Evolutionary conservation across 2,113 vertebrate genomes (phyloP).

Genomic region (Holacanthus passer): DNA sequence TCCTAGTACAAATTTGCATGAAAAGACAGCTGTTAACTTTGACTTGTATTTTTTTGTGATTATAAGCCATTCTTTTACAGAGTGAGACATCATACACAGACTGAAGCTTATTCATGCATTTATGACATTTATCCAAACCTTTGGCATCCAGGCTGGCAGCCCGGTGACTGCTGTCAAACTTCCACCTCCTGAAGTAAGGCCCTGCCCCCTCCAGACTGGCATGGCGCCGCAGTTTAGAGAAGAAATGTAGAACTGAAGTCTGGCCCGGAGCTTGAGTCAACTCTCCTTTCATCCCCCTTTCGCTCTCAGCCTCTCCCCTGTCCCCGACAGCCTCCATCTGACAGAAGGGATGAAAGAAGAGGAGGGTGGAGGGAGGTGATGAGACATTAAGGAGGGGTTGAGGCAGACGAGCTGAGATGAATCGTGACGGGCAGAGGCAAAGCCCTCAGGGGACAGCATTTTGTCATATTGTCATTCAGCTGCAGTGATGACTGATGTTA

Average conservation of each 20-base stretch:
- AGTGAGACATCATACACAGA: constrained; percentile 1
- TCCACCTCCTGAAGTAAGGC: constrained; percentile 95
- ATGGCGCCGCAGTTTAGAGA: constrained; percentile 92
- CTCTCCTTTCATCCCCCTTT: constrained; percentile 59
- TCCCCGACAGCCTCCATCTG: constrained; percentile 82
- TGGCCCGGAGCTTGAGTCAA: constrained; percentile 68
- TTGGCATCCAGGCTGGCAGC: constrained; percentile 95
- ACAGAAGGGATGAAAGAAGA: constrained; percentile 32
- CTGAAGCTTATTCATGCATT: neutral
- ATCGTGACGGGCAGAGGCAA: constrained; percentile 41
- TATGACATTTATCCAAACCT: constrained; percentile 83
- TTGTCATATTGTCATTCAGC: constrained; percentile 68
- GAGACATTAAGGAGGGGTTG: constrained; percentile 48
- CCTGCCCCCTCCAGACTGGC: constrained; percentile 94
- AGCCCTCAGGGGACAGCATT: constrained; percentile 52
- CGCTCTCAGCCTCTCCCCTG: constrained; percentile 63
- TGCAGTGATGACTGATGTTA: constrained; percentile 54
- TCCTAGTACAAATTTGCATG: constrained; percentile 74
- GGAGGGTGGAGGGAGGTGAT: constrained; percentile 40
- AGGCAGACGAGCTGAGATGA: constrained; percentile 53
- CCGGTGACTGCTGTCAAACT: constrained; percentile 91
- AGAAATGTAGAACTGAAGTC: constrained; percentile 89
- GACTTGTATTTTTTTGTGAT: neutral
- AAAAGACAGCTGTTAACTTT: neutral
- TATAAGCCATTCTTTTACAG: too few species aligned